These are phyloP conservation scores for Ormyrus rosae DNA, from an alignment of 2,888 invertebrate genomes.

Conservation along the genomic window DNA sequence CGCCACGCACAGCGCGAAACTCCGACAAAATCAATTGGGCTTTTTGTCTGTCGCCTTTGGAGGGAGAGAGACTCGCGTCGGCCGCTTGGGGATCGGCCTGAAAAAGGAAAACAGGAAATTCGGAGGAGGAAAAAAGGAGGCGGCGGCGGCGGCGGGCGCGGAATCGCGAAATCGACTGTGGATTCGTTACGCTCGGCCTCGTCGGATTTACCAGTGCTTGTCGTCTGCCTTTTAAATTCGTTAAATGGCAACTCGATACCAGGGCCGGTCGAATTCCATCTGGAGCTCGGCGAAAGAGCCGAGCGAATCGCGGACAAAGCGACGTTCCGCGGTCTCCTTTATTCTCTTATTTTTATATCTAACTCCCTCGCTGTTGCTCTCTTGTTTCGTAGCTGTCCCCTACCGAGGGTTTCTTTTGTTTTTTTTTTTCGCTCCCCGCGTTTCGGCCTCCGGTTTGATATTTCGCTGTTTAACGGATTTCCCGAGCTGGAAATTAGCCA, in stretches of 20 bases:
- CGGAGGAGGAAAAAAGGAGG: constrained; percentile 23
- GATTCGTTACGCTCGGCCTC: constrained; percentile 51
- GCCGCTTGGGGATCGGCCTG: neutral
- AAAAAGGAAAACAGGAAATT: constrained; percentile 49
- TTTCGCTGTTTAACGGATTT: too few species aligned
- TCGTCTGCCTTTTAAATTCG: constrained; percentile 56
- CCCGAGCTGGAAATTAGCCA: too few species aligned
- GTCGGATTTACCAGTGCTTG: constrained; percentile 39
- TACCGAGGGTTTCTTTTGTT: neutral
- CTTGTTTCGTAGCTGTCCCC: constrained; percentile 7
- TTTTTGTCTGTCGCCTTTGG: constrained; percentile 39
- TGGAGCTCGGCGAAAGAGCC: constrained; percentile 23
- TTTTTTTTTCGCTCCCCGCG: constrained; percentile 9
- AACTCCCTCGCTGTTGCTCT: constrained; percentile 36
- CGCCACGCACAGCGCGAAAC: neutral
- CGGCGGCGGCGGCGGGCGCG: neutral
- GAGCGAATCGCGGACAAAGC: constrained; percentile 45
- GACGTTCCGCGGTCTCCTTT: constrained; percentile 46
- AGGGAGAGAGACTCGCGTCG: neutral
- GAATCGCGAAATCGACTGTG: constrained; percentile 48
- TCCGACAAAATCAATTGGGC: constrained; percentile 53
- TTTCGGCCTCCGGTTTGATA: neutral
- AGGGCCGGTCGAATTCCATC: constrained; percentile 54
- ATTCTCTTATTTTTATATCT: constrained; percentile 57
- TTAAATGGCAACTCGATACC: constrained; percentile 57